These are phyloP conservation scores for Trachelus tabidus DNA, from an alignment of 2,888 invertebrate genomes.

Conservation along the genomic window DNA sequence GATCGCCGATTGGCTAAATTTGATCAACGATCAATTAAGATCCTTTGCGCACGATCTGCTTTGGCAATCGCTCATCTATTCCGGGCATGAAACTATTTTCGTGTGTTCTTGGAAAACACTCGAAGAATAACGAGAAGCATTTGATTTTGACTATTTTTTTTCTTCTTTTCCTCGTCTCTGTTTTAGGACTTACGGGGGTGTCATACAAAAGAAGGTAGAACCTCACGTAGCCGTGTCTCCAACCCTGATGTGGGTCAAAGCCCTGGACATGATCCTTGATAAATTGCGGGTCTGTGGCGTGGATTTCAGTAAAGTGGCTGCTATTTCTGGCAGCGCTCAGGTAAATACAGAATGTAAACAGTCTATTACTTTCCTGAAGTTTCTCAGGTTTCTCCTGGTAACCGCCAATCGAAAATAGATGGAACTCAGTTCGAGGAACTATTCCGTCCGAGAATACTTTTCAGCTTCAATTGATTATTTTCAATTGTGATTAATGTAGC, in stretches of 20 bases:
- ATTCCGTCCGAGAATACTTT: neutral
- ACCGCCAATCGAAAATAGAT: neutral
- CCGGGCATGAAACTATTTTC: neutral
- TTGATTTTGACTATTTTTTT: neutral
- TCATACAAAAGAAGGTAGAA: slow-evolving; percentile 68
- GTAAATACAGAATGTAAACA: slow-evolving; percentile 65
- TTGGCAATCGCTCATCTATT: neutral
- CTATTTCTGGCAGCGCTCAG: slow-evolving; percentile 92
- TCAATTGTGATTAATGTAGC: slow-evolving; percentile 69
- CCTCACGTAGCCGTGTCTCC: slow-evolving; percentile 79
- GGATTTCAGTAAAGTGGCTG: slow-evolving; percentile 84
- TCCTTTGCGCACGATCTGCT: neutral
- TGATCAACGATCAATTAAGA: neutral
- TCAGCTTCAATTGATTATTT: neutral
- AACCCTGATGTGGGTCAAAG: slow-evolving; percentile 95
- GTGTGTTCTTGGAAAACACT: neutral
- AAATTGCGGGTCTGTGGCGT: slow-evolving; percentile 83
- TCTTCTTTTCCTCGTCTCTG: neutral
- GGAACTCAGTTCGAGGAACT: neutral
- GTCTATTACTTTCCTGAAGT: neutral
- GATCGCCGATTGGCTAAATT: neutral
- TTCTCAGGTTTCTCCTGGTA: neutral
- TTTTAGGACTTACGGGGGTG: slow-evolving; percentile 74
- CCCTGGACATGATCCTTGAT: slow-evolving; percentile 90
- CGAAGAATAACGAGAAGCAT: neutral